Evolutionary conservation across 1,140 invertebrate species (phyloP).

Genomic region (Mactra quadrangularis): DNA sequence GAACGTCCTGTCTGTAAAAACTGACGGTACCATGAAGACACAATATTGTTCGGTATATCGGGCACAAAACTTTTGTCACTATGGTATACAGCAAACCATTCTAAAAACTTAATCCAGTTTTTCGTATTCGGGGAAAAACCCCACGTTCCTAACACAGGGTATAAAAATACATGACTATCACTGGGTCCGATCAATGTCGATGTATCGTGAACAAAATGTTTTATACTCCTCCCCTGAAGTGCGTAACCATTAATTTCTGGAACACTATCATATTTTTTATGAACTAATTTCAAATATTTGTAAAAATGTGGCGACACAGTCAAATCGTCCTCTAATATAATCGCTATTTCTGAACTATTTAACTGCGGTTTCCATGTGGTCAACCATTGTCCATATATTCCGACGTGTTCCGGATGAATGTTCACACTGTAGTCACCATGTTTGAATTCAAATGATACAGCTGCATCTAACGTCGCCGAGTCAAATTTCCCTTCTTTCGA

Average conservation of each 20-base stretch:
- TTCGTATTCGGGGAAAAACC: constrained; percentile 69
- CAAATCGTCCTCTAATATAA: constrained; percentile 74
- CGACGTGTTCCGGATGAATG: constrained; percentile 61
- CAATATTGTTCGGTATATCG: constrained; percentile 61
- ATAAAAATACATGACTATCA: constrained; percentile 59
- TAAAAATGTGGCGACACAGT: constrained; percentile 70
- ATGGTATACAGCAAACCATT: constrained; percentile 63
- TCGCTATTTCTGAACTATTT: constrained; percentile 68
- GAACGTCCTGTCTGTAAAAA: constrained; percentile 47
- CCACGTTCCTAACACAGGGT: constrained; percentile 71
- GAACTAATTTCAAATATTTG: constrained; percentile 69
- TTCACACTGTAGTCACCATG: constrained; percentile 65
- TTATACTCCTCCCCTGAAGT: constrained; percentile 61
- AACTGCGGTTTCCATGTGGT: constrained; percentile 65
- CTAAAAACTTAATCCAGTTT: constrained; percentile 67
- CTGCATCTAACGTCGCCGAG: constrained; percentile 50
- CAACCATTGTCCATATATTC: constrained; percentile 74
- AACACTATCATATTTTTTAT: constrained; percentile 68
- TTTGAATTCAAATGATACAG: constrained; percentile 63
- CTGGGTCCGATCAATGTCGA: constrained; percentile 23
- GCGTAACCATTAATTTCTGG: constrained; percentile 66
- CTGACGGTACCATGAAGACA: constrained; percentile 58
- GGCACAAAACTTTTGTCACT: constrained; percentile 58
- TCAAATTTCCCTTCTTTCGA: constrained; percentile 50
- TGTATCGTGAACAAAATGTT: constrained; percentile 42